Evolutionary conservation across 2,797 vertebrate genomes (phyloP).

Genomic region (Odontamblyopus rebecca): DNA sequence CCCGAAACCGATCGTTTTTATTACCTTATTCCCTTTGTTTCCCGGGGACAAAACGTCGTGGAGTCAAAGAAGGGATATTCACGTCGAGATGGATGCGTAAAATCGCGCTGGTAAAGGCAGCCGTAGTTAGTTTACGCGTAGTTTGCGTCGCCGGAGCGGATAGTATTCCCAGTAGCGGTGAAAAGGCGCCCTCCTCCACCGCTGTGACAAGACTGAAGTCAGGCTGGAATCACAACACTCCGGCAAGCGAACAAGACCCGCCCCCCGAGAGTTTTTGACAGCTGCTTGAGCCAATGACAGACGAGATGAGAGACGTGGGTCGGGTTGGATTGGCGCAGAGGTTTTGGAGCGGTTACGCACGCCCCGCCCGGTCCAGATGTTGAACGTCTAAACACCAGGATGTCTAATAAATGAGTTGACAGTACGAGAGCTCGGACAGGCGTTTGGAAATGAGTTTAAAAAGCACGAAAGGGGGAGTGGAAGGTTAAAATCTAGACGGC

Average conservation of each 20-base stretch:
- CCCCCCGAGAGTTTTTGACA: slow-evolving; percentile 50
- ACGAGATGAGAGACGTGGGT: fast-evolving
- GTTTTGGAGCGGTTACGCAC: neutral
- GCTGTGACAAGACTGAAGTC: slow-evolving; percentile 52
- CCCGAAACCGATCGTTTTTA: slow-evolving; percentile 36
- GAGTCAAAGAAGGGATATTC: neutral
- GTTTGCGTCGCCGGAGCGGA: slow-evolving; percentile 38
- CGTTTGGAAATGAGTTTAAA: slow-evolving; percentile 38
- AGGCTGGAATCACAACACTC: slow-evolving; percentile 68
- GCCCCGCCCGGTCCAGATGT: slow-evolving; percentile 60
- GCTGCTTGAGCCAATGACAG: slow-evolving; percentile 51
- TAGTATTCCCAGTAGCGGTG: slow-evolving; percentile 67
- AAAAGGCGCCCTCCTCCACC: slow-evolving; percentile 51
- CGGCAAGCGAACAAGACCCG: slow-evolving; percentile 47
- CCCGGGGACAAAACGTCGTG: slow-evolving; percentile 1
- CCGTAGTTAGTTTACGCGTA: slow-evolving; percentile 22
- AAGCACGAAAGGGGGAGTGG: slow-evolving; percentile 16
- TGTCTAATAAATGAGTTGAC: slow-evolving; percentile 21
- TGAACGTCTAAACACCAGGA: slow-evolving; percentile 37
- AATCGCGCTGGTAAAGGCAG: neutral
- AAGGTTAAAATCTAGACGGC: slow-evolving; percentile 1
- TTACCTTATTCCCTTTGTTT: slow-evolving; percentile 53
- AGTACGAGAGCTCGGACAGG: slow-evolving; percentile 45
- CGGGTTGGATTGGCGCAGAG: slow-evolving; percentile 35
- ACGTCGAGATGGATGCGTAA: neutral